phyloP scores from a whole-genome alignment of 2,797 vertebrate genomes.

The Gouania willdenowi region DNA sequence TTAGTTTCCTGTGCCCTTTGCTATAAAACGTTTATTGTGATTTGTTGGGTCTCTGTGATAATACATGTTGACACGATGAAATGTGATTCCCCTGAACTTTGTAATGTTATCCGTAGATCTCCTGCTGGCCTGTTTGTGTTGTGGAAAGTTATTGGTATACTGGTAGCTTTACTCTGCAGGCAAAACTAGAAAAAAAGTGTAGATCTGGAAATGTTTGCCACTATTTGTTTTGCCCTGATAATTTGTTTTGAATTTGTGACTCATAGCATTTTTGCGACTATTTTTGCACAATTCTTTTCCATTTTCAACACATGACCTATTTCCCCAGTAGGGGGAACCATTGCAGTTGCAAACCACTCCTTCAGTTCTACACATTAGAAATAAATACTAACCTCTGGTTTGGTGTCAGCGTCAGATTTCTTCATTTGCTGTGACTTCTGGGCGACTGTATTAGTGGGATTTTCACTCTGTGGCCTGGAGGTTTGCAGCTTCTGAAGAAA shows the following conservation, averaged over 20 bases:
- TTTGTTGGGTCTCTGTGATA: background rate
- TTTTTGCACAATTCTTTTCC: too few relatives aligned
- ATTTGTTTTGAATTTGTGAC: background rate
- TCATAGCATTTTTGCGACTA: too few relatives aligned
- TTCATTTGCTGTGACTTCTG: slow-evolving; percentile 54
- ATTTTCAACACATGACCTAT: too few relatives aligned
- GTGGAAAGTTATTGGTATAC: slow-evolving; percentile 77
- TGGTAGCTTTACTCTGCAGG: slow-evolving; percentile 52
- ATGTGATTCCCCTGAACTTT: slow-evolving; percentile 9
- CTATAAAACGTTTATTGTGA: background rate
- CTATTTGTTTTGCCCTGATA: too few relatives aligned
- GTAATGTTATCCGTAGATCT: slow-evolving; percentile 22
- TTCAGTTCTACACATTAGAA: slow-evolving; percentile 16
- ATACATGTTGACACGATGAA: background rate
- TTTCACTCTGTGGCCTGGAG: slow-evolving; percentile 17
- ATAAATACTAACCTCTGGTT: background rate
- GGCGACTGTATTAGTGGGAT: slow-evolving; percentile 3
- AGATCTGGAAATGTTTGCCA: slow-evolving; percentile 10
- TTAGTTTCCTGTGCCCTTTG: too few relatives aligned
- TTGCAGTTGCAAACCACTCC: slow-evolving; percentile 5
- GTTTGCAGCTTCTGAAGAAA: slow-evolving; percentile 57
- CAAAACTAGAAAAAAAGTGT: slow-evolving; percentile 33
- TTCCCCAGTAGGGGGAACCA: slow-evolving; percentile 22
- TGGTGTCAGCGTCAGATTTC: slow-evolving; percentile 33
- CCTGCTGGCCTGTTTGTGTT: slow-evolving; percentile 58